A percentile compares a stretch with the other conserved stretches of the same genome.
phyloP scores from a whole-genome alignment of 1,140 invertebrate genomes.

The Hylaeus anthracinus region DNA sequence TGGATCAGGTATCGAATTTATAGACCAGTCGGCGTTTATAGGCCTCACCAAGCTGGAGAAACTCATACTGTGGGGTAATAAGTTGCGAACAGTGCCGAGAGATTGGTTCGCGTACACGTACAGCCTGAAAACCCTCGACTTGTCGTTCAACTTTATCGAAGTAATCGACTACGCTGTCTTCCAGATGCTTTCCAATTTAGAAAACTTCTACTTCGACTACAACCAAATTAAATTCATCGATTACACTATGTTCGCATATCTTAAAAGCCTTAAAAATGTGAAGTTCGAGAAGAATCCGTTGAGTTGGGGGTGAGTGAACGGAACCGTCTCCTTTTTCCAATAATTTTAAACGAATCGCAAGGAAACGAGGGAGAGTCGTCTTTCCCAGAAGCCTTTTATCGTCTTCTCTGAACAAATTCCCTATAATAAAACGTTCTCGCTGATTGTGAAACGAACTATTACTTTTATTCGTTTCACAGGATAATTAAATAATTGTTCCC shows the following conservation, averaged over 20 bases:
- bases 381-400: not conserved
- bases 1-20: conserved; percentile 57
- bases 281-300: conserved; percentile 73
- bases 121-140: conserved; percentile 66
- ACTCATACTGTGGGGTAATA: conserved; percentile 73
- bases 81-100: conserved; percentile 58
- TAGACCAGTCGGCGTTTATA: conserved; percentile 62
- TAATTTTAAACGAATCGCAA: conserved; percentile 35
- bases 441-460: not conserved
- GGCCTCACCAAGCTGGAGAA: conserved; percentile 66
- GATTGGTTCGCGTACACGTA: conserved; percentile 65
- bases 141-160: conserved; percentile 73
- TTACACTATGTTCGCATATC: conserved; percentile 63
- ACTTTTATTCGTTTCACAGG: not conserved
- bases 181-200: conserved; percentile 60
- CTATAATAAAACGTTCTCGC: not conserved
- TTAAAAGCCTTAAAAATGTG: conserved; percentile 66
- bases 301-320: conserved; percentile 71
- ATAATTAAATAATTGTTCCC: not conserved
- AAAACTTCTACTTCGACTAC: conserved; percentile 71
- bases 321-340: conserved; percentile 21
- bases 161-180: conserved; percentile 64
- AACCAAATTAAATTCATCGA: conserved; percentile 67
- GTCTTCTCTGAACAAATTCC: not conserved
- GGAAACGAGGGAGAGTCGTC: not conserved